A percentile compares a stretch with the other conserved stretches of the same genome.
phyloP scores from a whole-genome alignment of 2,797 vertebrate species.

The Lateolabrax maculatus region DNA sequence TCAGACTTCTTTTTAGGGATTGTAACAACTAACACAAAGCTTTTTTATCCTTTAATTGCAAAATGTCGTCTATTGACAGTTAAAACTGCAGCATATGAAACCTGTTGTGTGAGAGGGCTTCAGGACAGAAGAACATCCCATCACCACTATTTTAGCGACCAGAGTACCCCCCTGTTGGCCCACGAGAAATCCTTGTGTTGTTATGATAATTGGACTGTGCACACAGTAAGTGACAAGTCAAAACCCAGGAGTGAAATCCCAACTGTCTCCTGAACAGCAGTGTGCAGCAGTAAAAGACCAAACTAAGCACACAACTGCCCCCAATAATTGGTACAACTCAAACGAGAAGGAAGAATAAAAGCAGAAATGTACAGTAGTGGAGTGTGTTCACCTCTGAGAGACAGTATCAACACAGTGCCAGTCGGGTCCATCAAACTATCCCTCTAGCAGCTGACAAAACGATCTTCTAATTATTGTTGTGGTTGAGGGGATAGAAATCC shows the following conservation, averaged over 20 bases:
- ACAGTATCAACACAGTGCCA: constrained; percentile 18
- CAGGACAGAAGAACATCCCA: constrained; percentile 9
- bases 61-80: not conserved
- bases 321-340: constrained; percentile 40
- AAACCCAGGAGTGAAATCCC: constrained; percentile 29
- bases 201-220: constrained; percentile 47
- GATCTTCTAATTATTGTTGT: constrained; percentile 54
- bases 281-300: constrained; percentile 18
- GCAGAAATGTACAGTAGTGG: not conserved
- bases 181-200: constrained; percentile 17
- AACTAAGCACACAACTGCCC: too few relatives aligned
- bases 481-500: constrained; percentile 23
- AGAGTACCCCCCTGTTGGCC: constrained; percentile 27
- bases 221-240: constrained; percentile 33
- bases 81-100: not conserved
- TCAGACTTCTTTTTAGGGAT: not conserved
- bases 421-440: constrained; percentile 18
- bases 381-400: constrained; percentile 38
- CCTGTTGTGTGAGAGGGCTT: constrained; percentile 17
- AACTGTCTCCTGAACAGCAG: constrained; percentile 30
- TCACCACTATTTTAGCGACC: constrained; percentile 25
- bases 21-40: not conserved
- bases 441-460: constrained; percentile 21
- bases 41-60: not conserved
- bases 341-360: constrained; percentile 11